Base-by-base conservation (phyloP, 2,113 vertebrate species). In the Gulo gulo region DNA sequence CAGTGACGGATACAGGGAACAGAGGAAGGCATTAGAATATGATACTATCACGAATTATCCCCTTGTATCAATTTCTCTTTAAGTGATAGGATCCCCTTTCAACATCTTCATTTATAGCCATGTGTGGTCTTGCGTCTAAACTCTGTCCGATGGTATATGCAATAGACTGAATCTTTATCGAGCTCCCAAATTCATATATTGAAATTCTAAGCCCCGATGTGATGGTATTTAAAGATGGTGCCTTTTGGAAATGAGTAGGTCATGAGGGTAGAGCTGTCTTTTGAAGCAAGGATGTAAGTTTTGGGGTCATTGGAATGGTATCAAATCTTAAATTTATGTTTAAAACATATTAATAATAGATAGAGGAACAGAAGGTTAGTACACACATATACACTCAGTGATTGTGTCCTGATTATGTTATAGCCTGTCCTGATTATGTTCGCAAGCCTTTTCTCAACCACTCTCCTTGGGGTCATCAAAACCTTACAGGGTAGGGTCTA, bases 241-340 rank as follows among this genome's bases (percentile, higher is more conserved):
- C 31, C 31, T 81, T 81, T 55, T 52, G 79, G 50, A 55, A 31
- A 34, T 81, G 34, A 55, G 5, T 55, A 55, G 34, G 34, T 76
- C 74, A 45, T 47, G 24, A 76, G 36, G 42, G 42, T 29, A 47
- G 26, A 16, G 2, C 15, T 71, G 13, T 73, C 14, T 79, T 90
- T 57, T 78, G 52, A 86, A 93, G 13, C 29, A 94, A 84, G 24
- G 52, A 63, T 82, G 2, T 94, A 74, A 52, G 21, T 67, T 91
- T 94, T 76, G 88, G 52, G 74, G 31, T 92, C 31, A 87, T 67
- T 96, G 52, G 86, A 93, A 83, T 83, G 94, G 52, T 34, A 79
- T 87, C 45, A 90, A 59, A 95, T 87, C 21, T 93, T 97, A 90
- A 93, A 90, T 95, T 91, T 82, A 65, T 94, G 45, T 83, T 63